Base-by-base conservation (phyloP, 1,140 invertebrate species). In the Pomacea maculata region DNA sequence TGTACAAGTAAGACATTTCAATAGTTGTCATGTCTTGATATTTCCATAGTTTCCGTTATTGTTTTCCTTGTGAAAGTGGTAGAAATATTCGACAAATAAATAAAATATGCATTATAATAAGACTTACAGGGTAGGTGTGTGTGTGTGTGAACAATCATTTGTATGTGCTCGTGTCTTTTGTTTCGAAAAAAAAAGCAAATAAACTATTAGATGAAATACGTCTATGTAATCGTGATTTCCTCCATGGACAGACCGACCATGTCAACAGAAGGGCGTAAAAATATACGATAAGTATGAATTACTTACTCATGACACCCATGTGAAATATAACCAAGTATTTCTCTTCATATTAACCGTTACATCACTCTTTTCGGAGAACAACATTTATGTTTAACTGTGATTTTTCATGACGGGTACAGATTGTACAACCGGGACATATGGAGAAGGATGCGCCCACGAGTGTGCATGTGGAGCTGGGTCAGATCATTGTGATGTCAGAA, bases 381-480 rank as follows among this genome's bases (percentile, higher is more conserved):
- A n/a, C n/a, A 21, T 10, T 21, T 68, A 0, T 25, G 67, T 19
- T 10, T 12, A 21, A 21, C 9, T 65, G 52, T 68, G 15, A 65
- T 45, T 55, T 12, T 21, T 73, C 29, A 29, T 55, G n/a, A 29
- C 14, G 55, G 9, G 55, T 57, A 15, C 63, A 80, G 72, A 74
- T 7, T 80, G 79, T 45, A 21, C 25, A 19, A 15, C 12, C 10
- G 54, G 61, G 8, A 52, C 57, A 15, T 80, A 70, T 25, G 70
- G 79, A 0, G 57, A 65, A 19, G 29, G 64, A 21, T 73, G 61
- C 54, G 70, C n/a, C 54, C 67, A 55, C 15, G 25, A 14, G 34
- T 79, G 65, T 19, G 57, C 45, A 17, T 80, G 72, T 73, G 70
- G 71, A 61, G 55, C 54, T 25, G 70, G 79, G n/a, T 55, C 72